A percentile compares a stretch with the other conserved stretches of the same genome.
phyloP scores from a whole-genome alignment of 2,797 vertebrate species.

The Malurus leucopterus region DNA sequence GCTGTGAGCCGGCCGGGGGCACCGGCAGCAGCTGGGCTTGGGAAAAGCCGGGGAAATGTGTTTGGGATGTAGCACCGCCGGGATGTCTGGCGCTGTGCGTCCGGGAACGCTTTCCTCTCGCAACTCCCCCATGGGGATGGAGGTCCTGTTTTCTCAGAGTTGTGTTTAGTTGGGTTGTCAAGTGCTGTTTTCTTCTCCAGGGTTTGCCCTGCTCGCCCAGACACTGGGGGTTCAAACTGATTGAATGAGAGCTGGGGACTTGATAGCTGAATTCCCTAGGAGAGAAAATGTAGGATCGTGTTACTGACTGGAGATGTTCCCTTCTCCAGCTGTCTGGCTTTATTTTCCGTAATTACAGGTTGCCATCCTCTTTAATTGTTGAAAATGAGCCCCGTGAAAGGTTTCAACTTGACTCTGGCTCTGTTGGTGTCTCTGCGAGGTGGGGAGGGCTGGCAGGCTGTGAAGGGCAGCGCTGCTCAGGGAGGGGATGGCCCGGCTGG shows the following conservation, averaged over 20 bases:
- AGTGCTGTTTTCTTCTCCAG: background rate
- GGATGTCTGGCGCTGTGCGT: background rate
- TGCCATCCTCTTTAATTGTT: slow-evolving; percentile 37
- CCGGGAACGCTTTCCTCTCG: background rate
- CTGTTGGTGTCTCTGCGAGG: background rate
- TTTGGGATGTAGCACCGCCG: fast-evolving
- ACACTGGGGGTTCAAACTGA: background rate
- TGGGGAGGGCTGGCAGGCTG: background rate
- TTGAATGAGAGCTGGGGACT: background rate
- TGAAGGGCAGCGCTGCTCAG: background rate
- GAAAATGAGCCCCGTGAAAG: slow-evolving; percentile 1
- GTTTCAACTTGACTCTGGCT: slow-evolving; percentile 16
- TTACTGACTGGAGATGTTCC: slow-evolving; percentile 24
- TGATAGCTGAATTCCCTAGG: background rate
- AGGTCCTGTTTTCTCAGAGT: background rate
- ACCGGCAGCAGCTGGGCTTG: background rate
- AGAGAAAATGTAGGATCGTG: background rate
- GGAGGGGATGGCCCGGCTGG: background rate
- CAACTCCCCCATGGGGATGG: fast-evolving
- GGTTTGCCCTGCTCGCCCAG: background rate
- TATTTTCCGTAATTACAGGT: slow-evolving; percentile 44
- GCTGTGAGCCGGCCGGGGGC: background rate
- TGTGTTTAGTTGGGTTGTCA: background rate
- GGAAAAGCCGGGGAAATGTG: background rate
- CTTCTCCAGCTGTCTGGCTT: slow-evolving; percentile 17